Base-by-base conservation (phyloP, 2,888 invertebrate genomes). In the Scotopteryx bipunctaria region DNA sequence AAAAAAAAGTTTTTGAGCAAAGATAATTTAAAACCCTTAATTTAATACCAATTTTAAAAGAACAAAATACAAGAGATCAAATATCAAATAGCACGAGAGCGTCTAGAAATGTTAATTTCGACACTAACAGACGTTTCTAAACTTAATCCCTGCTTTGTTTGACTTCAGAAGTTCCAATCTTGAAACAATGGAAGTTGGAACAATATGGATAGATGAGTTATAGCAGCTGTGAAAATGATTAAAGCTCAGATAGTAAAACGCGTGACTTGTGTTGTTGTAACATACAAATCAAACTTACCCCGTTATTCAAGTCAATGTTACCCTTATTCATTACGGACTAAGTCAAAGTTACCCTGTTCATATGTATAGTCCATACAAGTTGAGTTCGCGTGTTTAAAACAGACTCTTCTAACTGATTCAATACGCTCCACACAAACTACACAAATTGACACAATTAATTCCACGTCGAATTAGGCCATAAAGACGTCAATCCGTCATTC, bases 61-160 rank as follows among this genome's bases (percentile, higher is more conserved):
- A 13, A 42, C 13, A 36, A 44, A 44, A 29, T 45, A 40, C 47
- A 33, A 25, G 36, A 32, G 8, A 38, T 38, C 16, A n/a, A n/a
- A n/a, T n/a, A n/a, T 33, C 15, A 47, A 38, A 40, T 25, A 8
- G 19, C 19, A 14, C 25, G n/a, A 21, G n/a, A 31, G 15, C 14
- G 29, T 45, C 41, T 36, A 8, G 33, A 41, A 40, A 48, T 42
- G 41, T 41, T 29, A 48, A 48, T 48, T 41, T 41, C 11, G 15
- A 41, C 35, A 47, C 23, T 47, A 29, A 37, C 49, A 31, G 36
- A 35, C 57, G 33, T 57, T 57, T 46, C 55, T 46, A 55, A 61
- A 64, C 55, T 57, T 59, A 56, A 62, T 64, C 58, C 27, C 42
- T 37, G 48, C 49, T 55, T 61, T 61, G 58, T 61, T 49, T 61